Evolutionary conservation across 2,797 vertebrate genomes (phyloP), one percentile per base, ranked within the genome.

Genomic region (Fringilla coelebs): DNA sequence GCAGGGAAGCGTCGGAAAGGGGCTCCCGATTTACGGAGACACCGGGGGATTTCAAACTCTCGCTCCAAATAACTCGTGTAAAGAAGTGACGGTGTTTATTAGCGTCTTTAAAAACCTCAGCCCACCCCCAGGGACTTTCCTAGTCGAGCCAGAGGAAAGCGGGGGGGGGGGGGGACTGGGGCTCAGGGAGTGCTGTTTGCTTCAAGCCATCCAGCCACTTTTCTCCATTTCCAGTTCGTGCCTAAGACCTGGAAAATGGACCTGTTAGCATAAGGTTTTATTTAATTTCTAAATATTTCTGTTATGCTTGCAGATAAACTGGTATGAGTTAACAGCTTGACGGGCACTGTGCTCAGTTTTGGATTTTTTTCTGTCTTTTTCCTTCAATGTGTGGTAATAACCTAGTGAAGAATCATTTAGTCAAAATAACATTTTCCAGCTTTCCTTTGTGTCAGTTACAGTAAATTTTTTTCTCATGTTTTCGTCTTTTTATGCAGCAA

Each of bases 391-490:
- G 32, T 25, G 14, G 11, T 48, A 73, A 51, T 70, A 82, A 52
- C 75, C 40, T 20, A 25, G 82, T 41, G 60, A 89, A 93, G 85
- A 88, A 15, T 61, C 66, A 15, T 90, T 85, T 48, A 74, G 38
- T 67, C 36, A 41, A 74, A 58, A 70, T 46, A 84, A 88, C 49
- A 26, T 60, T 94, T 86, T 89, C 77, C 77, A 95, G 86, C 77
- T 58, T 85, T 52, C 83, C 67, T 95, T 95, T 96, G 74, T 96
- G 90, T 81, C 62, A 76, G 31, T 88, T 83, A 61, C 70, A 91
- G 70, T 38, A 78, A 25, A 66, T 73, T 77, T 81, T 81, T 68
- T 81, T 51, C 71, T 88, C 71, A 21, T 48, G 58, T 90, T 89
- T 79, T 34, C 48, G 51, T 73, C 73, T n/a, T 87, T 87, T 80